Base-by-base conservation (phyloP, 1,140 invertebrate genomes). In the Drosophila repletoides region DNA sequence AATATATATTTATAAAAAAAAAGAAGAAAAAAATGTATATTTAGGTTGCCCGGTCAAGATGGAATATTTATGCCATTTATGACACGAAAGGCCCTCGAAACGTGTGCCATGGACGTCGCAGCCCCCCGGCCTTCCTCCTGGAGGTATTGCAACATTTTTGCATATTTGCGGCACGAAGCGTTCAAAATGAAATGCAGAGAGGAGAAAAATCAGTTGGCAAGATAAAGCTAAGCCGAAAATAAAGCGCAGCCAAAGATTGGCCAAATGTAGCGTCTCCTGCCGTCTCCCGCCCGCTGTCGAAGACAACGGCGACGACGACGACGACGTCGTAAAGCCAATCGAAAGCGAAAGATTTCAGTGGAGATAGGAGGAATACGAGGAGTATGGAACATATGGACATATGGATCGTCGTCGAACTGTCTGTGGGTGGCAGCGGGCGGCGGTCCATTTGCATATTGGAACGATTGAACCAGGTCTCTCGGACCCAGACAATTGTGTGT, bases 31-130 rank as follows among this genome's bases (percentile, higher is more conserved):
- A 45, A 84, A 72, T n/a, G n/a, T n/a, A 76, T 75, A 84, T 84
- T 84, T 84, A 67, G 80, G 80, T 80, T 86, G 80, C 60, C 64
- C 81, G 80, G 80, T 86, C 80, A 86, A 86, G 69, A 67, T 74
- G 79, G 79, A 86, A 86, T 86, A 86, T 86, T 86, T 86, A 86
- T 86, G 80, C 81, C 80, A 86, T 86, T 86, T 86, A 86, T 86
- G 80, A 86, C 80, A 86, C 80, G 80, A 86, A 73, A 86, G 80
- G 70, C 80, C 80, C 80, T 86, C 79, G 75, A 59, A 83, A 83
- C 77, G 77, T 83, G 79, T 81, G 63, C 76, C 76, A 49, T 38
- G 40, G 10, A 63, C 48, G 48, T 28, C 6, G 17, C 17, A 15
- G 15, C 14, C 12, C 15, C 17, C 4, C 10, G 6, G 19, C 46